A percentile compares a stretch with the other conserved stretches of the same genome.
Evolutionary conservation across 2,113 vertebrate species (phyloP).

Genomic region (Petromus typicus): DNA sequence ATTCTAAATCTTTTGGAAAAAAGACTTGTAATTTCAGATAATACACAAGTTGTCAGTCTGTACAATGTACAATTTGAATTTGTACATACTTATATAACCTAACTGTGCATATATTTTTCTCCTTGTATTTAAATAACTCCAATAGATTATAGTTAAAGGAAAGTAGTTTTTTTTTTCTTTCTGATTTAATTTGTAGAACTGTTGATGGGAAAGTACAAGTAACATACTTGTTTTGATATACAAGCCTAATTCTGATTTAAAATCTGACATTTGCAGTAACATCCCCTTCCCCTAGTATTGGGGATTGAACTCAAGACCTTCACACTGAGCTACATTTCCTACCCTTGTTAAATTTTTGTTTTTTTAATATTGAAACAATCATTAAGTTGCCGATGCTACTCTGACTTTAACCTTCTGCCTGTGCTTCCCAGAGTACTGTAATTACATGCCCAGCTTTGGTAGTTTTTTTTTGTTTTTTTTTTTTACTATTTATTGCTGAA

Average conservation of each 20-base stretch:
- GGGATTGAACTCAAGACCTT: background rate
- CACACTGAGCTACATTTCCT: background rate
- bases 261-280: conserved; percentile 32
- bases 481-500: background rate
- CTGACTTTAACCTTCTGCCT: background rate
- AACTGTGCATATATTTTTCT: conserved; percentile 5
- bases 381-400: background rate
- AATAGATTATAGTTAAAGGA: conserved; percentile 15
- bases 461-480: background rate
- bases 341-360: background rate
- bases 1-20: conserved; percentile 56
- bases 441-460: background rate
- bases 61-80: conserved; percentile 48
- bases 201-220: conserved; percentile 42
- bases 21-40: conserved; percentile 60
- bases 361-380: background rate
- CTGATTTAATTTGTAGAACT: conserved; percentile 35
- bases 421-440: background rate
- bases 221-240: conserved; percentile 24
- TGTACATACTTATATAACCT: background rate
- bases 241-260: conserved; percentile 4
- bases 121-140: conserved; percentile 22
- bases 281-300: background rate
- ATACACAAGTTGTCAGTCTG: conserved; percentile 29
- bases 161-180: conserved; percentile 40